Conservation (phyloP, 2,797 vertebrate species). For the Poecilia gillii region DNA sequence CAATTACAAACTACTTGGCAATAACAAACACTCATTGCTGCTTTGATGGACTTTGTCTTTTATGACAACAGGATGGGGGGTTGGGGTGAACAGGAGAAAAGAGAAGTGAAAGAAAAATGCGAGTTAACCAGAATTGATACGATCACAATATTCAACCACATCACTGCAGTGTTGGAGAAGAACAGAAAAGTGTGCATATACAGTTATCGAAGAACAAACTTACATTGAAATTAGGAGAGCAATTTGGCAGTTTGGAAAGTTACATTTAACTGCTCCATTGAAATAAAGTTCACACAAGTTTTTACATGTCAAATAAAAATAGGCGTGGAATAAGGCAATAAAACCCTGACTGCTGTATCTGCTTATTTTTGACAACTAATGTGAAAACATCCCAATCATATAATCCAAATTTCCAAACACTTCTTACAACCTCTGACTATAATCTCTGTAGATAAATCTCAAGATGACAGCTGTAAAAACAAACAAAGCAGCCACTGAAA, state of each 20-base stretch:
- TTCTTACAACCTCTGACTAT: not conserved
- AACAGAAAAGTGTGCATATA: not conserved
- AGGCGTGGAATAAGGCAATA: not conserved
- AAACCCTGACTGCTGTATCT: not conserved
- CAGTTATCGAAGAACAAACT: not conserved
- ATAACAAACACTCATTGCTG: not conserved
- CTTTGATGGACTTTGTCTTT: not conserved
- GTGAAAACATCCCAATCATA: not conserved
- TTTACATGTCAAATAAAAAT: not conserved
- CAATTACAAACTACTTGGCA: not conserved
- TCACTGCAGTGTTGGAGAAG: not conserved
- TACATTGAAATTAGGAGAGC: not conserved
- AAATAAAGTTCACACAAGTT: not conserved
- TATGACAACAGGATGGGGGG: not conserved
- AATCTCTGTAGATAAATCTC: constrained; percentile 10
- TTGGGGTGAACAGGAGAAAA: not conserved
- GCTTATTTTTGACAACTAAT: not conserved
- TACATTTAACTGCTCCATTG: not conserved
- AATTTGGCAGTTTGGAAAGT: not conserved
- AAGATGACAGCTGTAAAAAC: constrained; percentile 29
- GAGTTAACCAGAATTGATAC: not conserved
- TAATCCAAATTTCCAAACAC: not conserved
- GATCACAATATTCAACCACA: not conserved
- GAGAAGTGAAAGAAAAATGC: not conserved
- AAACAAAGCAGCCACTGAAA: constrained; percentile 26